phyloP scores from a whole-genome alignment of 2,113 vertebrate genomes.

The Trinectes maculatus region DNA sequence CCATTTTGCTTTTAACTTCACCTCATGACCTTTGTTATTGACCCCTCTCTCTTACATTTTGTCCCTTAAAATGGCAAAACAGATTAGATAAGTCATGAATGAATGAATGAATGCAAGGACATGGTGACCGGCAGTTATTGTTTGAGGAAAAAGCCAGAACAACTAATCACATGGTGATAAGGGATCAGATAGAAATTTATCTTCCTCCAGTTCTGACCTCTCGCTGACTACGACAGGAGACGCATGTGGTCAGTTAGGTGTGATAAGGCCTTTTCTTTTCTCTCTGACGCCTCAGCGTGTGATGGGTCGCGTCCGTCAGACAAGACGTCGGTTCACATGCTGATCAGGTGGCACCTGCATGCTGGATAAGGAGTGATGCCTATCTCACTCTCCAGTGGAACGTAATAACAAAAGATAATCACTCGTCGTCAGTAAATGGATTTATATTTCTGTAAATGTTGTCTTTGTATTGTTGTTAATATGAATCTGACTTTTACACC shows the following conservation, averaged over 20 bases:
- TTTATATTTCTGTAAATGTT: conserved; percentile 13
- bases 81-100: conserved; percentile 13
- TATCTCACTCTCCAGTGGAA: not conserved
- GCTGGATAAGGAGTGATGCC: not conserved
- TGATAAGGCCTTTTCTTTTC: conserved; percentile 20
- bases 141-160: not conserved
- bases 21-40: not conserved
- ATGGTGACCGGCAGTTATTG: not conserved
- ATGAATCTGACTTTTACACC: too few relatives aligned
- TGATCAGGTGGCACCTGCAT: conserved; percentile 11
- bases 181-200: not conserved
- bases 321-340: conserved; percentile 1
- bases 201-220: conserved; percentile 31
- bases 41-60: not conserved
- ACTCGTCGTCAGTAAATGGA: not conserved
- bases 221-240: not conserved
- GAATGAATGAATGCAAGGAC: not conserved
- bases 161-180: not conserved
- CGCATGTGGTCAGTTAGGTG: not conserved
- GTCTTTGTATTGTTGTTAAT: not conserved
- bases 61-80: conserved; percentile 13
- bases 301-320: conserved; percentile 4
- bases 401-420: not conserved
- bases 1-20: not conserved
- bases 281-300: not conserved